These are phyloP conservation scores for Ispidina lecontei DNA, from an alignment of 2,797 vertebrate species.

Conservation along the genomic window DNA sequence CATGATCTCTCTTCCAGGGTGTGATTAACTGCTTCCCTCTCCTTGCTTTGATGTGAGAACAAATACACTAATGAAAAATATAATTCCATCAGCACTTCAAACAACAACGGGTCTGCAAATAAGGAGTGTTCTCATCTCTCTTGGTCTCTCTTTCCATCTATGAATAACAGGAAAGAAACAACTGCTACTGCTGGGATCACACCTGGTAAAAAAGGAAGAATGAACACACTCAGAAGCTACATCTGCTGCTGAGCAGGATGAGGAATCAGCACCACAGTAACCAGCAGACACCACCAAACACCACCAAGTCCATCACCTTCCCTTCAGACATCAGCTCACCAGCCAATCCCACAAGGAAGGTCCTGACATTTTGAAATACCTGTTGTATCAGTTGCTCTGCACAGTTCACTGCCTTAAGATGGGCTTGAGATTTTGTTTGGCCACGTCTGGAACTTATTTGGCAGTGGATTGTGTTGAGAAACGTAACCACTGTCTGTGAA, in stretches of 20 bases:
- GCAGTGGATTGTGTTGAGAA: background rate
- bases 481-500: background rate
- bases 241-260: background rate
- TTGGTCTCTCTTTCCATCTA: background rate
- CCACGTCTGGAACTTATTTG: background rate
- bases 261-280: background rate
- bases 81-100: background rate
- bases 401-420: background rate
- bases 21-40: background rate
- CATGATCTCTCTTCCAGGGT: background rate
- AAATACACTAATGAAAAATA: background rate
- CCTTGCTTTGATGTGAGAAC: background rate
- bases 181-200: background rate
- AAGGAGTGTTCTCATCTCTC: background rate
- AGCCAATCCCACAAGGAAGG: background rate
- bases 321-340: background rate
- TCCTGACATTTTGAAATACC: background rate
- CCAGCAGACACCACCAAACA: fast-evolving
- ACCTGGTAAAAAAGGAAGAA: background rate
- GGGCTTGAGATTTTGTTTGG: background rate
- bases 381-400: background rate
- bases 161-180: slow-evolving; percentile 30
- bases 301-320: background rate
- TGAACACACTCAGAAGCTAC: background rate
- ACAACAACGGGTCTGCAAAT: background rate